Conservation (phyloP, 2,113 vertebrate species). For the Micromys minutus region DNA sequence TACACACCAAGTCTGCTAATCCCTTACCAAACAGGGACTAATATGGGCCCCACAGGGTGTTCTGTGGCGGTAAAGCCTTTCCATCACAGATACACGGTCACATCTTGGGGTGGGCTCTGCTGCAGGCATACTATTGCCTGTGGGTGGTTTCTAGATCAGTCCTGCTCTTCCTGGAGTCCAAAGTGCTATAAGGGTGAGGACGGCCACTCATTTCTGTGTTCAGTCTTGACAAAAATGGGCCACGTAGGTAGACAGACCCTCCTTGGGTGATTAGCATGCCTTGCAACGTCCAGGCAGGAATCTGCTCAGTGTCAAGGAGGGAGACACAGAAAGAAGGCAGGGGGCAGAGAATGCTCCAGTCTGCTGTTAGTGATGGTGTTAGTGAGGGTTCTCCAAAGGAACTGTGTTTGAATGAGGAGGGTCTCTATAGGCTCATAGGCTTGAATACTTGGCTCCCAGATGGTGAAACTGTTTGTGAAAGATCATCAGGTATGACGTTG, state of each 20-base stretch:
- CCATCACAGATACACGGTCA: not conserved
- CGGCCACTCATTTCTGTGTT: not conserved
- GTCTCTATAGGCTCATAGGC: not conserved
- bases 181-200: not conserved
- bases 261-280: not conserved
- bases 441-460: not conserved
- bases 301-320: not conserved
- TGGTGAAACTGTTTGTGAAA: not conserved
- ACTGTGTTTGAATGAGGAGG: not conserved
- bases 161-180: not conserved
- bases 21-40: not conserved
- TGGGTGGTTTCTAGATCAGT: not conserved
- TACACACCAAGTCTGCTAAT: not conserved
- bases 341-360: not conserved
- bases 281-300: not conserved
- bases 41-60: not conserved
- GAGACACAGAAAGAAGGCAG: not conserved
- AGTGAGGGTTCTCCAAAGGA: not conserved
- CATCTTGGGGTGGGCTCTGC: not conserved
- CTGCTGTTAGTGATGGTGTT: not conserved
- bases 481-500: not conserved
- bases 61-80: not conserved
- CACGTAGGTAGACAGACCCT: too few relatives aligned
- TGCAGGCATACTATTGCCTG: not conserved
- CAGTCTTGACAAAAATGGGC: not conserved